phyloP scores from a whole-genome alignment of 2,888 invertebrate genomes.

The Acrobasis repandana region DNA sequence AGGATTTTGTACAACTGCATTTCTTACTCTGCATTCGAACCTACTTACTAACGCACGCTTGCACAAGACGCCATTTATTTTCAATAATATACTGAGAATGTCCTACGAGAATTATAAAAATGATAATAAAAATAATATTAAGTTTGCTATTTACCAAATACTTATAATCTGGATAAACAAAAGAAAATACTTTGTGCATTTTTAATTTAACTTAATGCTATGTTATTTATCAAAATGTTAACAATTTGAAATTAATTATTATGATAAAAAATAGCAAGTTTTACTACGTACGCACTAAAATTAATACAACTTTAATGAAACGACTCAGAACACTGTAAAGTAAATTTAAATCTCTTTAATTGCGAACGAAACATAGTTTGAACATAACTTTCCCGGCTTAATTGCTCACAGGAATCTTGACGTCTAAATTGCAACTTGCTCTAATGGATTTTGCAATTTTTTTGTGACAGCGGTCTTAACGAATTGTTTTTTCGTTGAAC shows the following conservation, averaged over 20 bases:
- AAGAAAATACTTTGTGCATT: too few relatives aligned
- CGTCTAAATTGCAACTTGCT: constrained; percentile 10
- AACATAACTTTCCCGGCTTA: not conserved
- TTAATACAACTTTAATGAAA: not conserved
- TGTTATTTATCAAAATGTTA: too few relatives aligned
- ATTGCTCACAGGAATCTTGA: constrained; percentile 17
- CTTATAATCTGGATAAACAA: too few relatives aligned
- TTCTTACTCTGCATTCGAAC: constrained; percentile 25
- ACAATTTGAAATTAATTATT: too few relatives aligned
- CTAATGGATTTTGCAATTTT: constrained; percentile 2
- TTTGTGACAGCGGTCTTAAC: not conserved
- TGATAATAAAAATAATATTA: not conserved
- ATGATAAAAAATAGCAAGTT: not conserved
- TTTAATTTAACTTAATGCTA: too few relatives aligned
- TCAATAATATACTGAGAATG: constrained; percentile 40
- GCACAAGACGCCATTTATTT: constrained; percentile 45
- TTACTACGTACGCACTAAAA: not conserved
- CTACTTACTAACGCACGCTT: constrained; percentile 46
- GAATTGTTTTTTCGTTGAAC: not conserved
- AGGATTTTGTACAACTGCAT: constrained; percentile 14
- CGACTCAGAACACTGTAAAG: not conserved
- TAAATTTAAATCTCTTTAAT: constrained; percentile 1
- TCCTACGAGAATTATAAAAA: not conserved
- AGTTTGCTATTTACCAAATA: not conserved
- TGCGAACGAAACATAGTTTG: constrained; percentile 10